Base-by-base conservation (phyloP, 2,888 invertebrate species). In the Drosophila silvestris region DNA sequence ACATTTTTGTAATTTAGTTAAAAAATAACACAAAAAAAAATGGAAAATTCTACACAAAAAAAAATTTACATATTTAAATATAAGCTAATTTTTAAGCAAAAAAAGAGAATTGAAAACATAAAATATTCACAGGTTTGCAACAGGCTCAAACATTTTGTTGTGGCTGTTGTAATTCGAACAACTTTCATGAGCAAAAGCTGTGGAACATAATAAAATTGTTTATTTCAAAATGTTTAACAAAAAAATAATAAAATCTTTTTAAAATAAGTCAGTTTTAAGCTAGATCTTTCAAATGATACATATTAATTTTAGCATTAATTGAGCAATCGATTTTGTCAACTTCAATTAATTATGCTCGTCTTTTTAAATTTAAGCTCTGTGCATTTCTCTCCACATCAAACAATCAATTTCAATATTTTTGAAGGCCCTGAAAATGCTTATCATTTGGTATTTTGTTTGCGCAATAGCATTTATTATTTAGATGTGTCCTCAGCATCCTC, bases 1-100 rank as follows among this genome's bases (percentile, higher is more conserved):
- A 85, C 61, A 53, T 44, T 59, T 88, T 75, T 79, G 71, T 85
- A 84, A 69, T 77, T 81, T 83, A 90, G 82, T 76, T 62, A 71
- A 84, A 81, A 79, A 62, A 41, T 74, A 77, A 70, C 73, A 77
- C 63, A 79, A 44, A 44, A 41, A 44, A 44, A 41, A 44, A 44
- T 66, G 65, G 66, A 67, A 52, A 50, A 22, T n/a, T 14, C 19
- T 3, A 26, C 16, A 70, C 32, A 41, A 71, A 16, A 63, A 26
- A 53, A 50, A 26, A 26, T 57, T 41, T 59, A 54, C 16, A 52
- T 9, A 53, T n/a, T 30, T 52, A 70, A 57, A 0, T 16, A 14
- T 58, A 64, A 56, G 61, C 22, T 26, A 69, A 22, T 22, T 32
- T 28, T 30, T 30, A 57, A 63, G 26, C 26, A n/a, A 50, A 44